Conservation (phyloP, 2,888 invertebrate species). For the Mesochorus sp. region DNA sequence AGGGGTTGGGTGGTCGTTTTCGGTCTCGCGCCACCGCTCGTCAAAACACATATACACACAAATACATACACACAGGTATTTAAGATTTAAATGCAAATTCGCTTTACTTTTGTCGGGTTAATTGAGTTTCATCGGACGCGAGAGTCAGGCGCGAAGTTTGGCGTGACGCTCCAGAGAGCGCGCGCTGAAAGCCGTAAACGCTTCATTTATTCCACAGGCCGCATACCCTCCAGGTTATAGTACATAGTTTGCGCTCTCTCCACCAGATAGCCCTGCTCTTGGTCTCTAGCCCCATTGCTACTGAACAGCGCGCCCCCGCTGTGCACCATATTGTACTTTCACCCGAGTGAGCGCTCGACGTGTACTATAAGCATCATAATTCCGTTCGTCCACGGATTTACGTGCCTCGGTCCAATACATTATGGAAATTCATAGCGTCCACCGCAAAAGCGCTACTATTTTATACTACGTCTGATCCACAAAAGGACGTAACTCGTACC, state of each 20-base stretch:
- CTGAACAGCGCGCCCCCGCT: not conserved
- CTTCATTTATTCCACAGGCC: conserved; percentile 62
- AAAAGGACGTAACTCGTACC: not conserved
- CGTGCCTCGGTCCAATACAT: conserved; percentile 53
- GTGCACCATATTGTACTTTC: conserved; percentile 2
- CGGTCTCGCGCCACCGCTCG: not conserved
- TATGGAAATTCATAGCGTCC: conserved; percentile 51
- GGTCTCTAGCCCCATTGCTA: not conserved
- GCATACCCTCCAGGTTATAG: conserved; percentile 9
- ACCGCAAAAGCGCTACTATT: conserved; percentile 13
- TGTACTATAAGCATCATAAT: conserved; percentile 58
- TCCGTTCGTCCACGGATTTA: conserved; percentile 57
- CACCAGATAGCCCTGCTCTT: not conserved
- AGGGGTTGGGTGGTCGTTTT: not conserved
- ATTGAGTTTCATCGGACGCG: conserved; percentile 69
- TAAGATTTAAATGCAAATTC: conserved; percentile 72
- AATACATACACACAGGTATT: conserved; percentile 52
- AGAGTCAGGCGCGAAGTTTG: conserved; percentile 1
- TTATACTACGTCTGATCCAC: not conserved
- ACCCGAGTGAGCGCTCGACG: conserved; percentile 53
- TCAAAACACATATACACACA: not conserved
- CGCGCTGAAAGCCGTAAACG: conserved; percentile 62
- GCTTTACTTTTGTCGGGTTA: conserved; percentile 71
- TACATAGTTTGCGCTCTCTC: conserved; percentile 14
- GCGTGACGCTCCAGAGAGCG: conserved; percentile 4